These are phyloP conservation scores for Platerodrilus igneus DNA, from an alignment of 2,888 invertebrate genomes.

Conservation along the genomic window DNA sequence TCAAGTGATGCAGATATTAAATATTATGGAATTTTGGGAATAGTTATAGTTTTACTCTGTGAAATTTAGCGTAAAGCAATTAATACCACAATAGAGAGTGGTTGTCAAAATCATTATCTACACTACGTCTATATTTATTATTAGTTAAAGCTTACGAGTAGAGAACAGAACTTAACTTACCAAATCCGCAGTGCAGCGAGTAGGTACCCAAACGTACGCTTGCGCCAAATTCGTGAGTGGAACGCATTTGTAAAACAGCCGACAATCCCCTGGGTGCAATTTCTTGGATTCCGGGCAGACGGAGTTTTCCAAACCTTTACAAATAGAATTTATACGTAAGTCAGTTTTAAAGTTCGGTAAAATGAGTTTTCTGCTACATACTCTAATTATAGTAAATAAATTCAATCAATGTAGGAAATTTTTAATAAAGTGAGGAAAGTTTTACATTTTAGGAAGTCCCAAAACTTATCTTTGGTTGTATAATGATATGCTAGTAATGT, in stretches of 20 bases:
- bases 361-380: neutral
- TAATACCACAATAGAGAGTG: too few relatives aligned
- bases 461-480: too few relatives aligned
- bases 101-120: too few relatives aligned
- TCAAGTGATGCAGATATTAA: too few relatives aligned
- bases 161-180: conserved; percentile 38
- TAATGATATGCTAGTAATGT: too few relatives aligned
- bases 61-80: too few relatives aligned
- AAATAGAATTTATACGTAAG: conserved; percentile 39
- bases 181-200: conserved; percentile 41
- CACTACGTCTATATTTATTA: too few relatives aligned
- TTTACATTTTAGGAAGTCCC: too few relatives aligned
- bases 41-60: too few relatives aligned
- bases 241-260: conserved; percentile 40
- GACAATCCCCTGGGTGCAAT: conserved; percentile 40
- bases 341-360: conserved; percentile 5
- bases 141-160: too few relatives aligned
- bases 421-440: too few relatives aligned
- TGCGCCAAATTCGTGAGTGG: conserved; percentile 33
- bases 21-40: too few relatives aligned
- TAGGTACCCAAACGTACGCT: conserved; percentile 33
- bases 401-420: conserved; percentile 1
- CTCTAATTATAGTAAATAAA: conserved; percentile 5
- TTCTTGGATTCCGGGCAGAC: conserved; percentile 40
- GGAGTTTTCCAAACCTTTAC: conserved; percentile 35